Evolutionary conservation across 2,113 vertebrate genomes (phyloP).

Genomic region (Spheniscus mendiculus): DNA sequence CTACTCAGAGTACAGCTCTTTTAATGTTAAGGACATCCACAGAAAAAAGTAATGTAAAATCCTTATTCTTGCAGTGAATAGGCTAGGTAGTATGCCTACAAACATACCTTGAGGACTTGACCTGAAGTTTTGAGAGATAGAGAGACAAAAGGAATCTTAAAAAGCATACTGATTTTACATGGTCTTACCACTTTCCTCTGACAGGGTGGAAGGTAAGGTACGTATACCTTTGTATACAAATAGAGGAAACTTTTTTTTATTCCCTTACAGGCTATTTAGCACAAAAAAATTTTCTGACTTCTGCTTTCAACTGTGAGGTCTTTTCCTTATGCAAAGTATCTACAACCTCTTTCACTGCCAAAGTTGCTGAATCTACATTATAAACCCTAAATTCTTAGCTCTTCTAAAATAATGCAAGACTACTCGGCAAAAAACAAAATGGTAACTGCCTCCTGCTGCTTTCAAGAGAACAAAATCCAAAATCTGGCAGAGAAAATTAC

Average conservation of each 20-base stretch:
- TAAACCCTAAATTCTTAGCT: background rate
- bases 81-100: background rate
- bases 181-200: background rate
- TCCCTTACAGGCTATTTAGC: background rate
- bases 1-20: background rate
- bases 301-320: background rate
- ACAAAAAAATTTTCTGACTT: background rate
- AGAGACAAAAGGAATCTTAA: background rate
- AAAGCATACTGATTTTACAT: background rate
- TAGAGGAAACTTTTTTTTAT: background rate
- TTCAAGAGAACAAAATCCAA: background rate
- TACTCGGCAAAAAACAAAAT: background rate
- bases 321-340: background rate
- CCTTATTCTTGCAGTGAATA: background rate
- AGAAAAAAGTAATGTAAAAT: background rate
- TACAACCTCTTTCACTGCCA: background rate
- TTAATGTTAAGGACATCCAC: background rate
- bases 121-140: background rate
- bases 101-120: background rate
- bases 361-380: background rate
- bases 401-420: background rate
- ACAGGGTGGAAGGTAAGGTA: rapidly evolving
- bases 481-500: background rate
- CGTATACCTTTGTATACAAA: background rate
- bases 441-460: background rate